These are phyloP conservation scores for Apocrypta bakeri DNA, from an alignment of 1,140 invertebrate species.

Conservation along the genomic window DNA sequence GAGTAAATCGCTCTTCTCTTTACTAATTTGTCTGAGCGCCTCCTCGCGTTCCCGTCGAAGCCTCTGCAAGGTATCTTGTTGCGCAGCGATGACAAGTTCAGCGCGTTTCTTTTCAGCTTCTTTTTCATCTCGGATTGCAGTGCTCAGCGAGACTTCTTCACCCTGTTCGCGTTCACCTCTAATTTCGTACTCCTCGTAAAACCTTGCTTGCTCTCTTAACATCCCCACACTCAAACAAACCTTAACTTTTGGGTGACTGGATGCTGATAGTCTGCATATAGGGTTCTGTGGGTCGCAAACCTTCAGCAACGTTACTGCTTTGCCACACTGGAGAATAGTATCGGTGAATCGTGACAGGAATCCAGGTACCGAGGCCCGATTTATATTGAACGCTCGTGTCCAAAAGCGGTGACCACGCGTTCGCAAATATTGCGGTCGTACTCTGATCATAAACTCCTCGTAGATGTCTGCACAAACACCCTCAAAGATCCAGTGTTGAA, in stretches of 20 bases:
- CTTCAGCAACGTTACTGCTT: slow-evolving; percentile 77
- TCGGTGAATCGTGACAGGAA: slow-evolving; percentile 75
- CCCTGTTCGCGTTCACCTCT: slow-evolving; percentile 63
- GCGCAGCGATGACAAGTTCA: slow-evolving; percentile 61
- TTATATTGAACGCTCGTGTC: slow-evolving; percentile 77
- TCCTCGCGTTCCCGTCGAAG: slow-evolving; percentile 63
- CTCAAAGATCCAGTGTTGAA: slow-evolving; percentile 80
- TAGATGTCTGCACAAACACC: slow-evolving; percentile 77
- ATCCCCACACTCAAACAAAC: slow-evolving; percentile 76
- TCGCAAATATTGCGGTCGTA: slow-evolving; percentile 74
- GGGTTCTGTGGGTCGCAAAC: slow-evolving; percentile 78
- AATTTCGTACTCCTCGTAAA: slow-evolving; percentile 72
- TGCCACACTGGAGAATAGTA: slow-evolving; percentile 78
- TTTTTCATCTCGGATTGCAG: slow-evolving; percentile 64
- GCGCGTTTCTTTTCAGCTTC: slow-evolving; percentile 59
- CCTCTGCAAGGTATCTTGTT: slow-evolving; percentile 62
- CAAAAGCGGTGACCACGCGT: slow-evolving; percentile 76
- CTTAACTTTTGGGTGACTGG: slow-evolving; percentile 74
- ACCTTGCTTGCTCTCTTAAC: slow-evolving; percentile 73
- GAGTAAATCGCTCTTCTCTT: slow-evolving; percentile 66
- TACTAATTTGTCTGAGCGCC: slow-evolving; percentile 66
- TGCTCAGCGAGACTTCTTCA: slow-evolving; percentile 60
- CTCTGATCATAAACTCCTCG: slow-evolving; percentile 79
- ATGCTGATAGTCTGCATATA: slow-evolving; percentile 74
- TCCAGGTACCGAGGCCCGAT: slow-evolving; percentile 75